Conservation (phyloP, 2,888 invertebrate species). For the Allygus modestus region DNA sequence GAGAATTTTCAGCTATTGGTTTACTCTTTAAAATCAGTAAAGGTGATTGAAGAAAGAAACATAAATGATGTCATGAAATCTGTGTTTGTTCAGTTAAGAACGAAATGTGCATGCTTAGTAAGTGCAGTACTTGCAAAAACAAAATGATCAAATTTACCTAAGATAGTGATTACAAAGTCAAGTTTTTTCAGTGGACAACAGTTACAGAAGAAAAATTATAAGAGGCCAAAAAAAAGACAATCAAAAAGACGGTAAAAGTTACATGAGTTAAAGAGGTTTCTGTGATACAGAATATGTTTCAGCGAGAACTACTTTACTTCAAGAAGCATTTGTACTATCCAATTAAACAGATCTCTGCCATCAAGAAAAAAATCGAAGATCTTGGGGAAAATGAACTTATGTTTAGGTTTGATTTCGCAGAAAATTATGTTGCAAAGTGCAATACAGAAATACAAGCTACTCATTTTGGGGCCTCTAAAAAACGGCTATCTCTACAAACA, state of each 20-base stretch:
- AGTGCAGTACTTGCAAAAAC: background rate
- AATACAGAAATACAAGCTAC: background rate
- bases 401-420: slow-evolving; percentile 33
- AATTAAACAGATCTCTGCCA: background rate
- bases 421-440: slow-evolving; percentile 19
- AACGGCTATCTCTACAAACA: background rate
- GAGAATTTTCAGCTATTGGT: slow-evolving; percentile 1
- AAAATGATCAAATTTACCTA: background rate
- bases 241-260: slow-evolving; percentile 1
- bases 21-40: background rate
- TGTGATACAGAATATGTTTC: background rate
- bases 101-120: background rate
- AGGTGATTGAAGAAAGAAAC: slow-evolving; percentile 7
- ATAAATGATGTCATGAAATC: background rate
- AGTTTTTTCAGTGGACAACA: slow-evolving; percentile 16
- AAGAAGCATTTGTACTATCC: background rate
- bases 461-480: background rate
- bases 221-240: slow-evolving; percentile 14
- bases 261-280: background rate
- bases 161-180: background rate
- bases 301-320: background rate
- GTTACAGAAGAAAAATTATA: slow-evolving; percentile 14
- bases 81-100: slow-evolving; percentile 5
- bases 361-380: slow-evolving; percentile 16
- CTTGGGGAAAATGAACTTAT: background rate